Evolutionary conservation across 2,113 vertebrate species (phyloP), one percentile per base, ranked within the genome.

Genomic region (Suricata suricatta): DNA sequence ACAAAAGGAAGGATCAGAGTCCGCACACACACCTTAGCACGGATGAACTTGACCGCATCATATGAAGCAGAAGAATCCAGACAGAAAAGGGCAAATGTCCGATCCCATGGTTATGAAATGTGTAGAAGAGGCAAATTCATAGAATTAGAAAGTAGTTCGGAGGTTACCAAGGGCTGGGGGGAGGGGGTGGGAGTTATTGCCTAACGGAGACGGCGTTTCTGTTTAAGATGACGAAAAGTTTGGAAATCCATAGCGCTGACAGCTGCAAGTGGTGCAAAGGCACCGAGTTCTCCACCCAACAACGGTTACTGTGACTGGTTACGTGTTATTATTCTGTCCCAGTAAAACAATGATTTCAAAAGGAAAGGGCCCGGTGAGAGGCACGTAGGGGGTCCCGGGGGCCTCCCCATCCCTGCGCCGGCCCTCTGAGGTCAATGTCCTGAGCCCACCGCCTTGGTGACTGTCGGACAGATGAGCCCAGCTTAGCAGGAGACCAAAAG

Each of bases 21-120:
- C 29, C 14, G 7, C 21, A 31, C 7, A 19, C 44, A 1, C 0
- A 9, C 64, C 10, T 29, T 15, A 14, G 21, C 3, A 1, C 14
- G 27, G 54, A 1, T 16, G 10, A n/a, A 41, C 25, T 63, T 10
- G 17, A 69, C 13, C 50, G 35, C 16, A 5, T 25, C 23, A 38
- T 2, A 31, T 27, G 15, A 21, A 27, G 21, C 41, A 71, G 13
- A 47, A 35, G 29, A 57, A 50, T 19, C 63, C 54, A 68, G 71
- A 31, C 14, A 3, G 1, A 1, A 72, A 71, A 11, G 29, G 33
- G 44, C 23, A 25, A 12, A 9, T 1, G 21, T n/a, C 6, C 38
- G 52, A 25, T 23, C 25, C n/a, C 23, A 5, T 41, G 16, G 29
- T 0, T 15, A 25, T 7, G 60, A 93, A 29, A 50, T 14, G 7